A percentile compares a stretch with the other conserved stretches of the same genome.
Evolutionary conservation across 2,888 invertebrate genomes (phyloP).

Genomic region (Yponomeuta evonymella): DNA sequence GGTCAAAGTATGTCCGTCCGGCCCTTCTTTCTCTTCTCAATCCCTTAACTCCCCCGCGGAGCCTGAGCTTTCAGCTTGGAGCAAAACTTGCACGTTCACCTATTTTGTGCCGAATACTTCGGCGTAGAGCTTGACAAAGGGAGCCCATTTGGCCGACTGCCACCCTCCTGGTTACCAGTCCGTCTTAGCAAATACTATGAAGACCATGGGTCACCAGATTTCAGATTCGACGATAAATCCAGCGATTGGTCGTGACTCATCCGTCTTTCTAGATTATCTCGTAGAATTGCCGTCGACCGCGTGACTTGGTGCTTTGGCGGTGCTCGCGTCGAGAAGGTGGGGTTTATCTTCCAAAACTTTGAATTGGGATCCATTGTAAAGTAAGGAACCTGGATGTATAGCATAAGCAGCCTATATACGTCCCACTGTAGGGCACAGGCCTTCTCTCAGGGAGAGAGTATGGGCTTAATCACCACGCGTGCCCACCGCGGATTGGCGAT

Average conservation of each 20-base stretch:
- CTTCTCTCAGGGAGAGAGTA: no score
- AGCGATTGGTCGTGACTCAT: constrained; percentile 63
- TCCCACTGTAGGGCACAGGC: no score
- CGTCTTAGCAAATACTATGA: background rate
- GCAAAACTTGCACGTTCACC: background rate
- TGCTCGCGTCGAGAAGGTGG: background rate
- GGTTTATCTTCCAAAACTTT: constrained; percentile 18
- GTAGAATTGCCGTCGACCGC: constrained; percentile 33
- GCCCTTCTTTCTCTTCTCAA: no score
- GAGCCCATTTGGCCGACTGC: constrained; percentile 46
- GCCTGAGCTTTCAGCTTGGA: background rate
- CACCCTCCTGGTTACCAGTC: background rate
- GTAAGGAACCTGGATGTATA: no score
- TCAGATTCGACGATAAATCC: constrained; percentile 34
- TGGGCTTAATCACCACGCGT: no score
- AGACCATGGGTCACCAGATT: background rate
- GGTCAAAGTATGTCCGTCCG: no score
- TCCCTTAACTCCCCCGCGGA: no score
- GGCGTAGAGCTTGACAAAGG: constrained; percentile 56
- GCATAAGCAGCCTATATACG: no score
- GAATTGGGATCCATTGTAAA: background rate
- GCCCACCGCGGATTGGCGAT: no score
- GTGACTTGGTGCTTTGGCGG: constrained; percentile 22
- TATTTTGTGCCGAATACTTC: background rate
- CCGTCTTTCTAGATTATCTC: constrained; percentile 57